Evolutionary conservation across 1,140 invertebrate species (phyloP).

Genomic region (Bombyx mandarina): DNA sequence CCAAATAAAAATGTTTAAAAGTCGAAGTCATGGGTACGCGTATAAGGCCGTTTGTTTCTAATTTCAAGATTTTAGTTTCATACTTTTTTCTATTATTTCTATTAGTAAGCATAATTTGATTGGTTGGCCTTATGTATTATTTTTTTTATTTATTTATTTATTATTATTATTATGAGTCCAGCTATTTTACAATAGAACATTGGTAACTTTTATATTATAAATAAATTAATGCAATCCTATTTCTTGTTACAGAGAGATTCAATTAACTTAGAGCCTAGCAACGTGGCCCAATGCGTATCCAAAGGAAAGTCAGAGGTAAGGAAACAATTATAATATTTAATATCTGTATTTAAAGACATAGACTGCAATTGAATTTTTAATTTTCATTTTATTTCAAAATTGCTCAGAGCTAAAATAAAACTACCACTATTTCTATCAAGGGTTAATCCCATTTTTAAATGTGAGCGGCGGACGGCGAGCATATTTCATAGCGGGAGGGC

Average conservation of each 20-base stretch:
- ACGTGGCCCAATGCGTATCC: constrained; percentile 83
- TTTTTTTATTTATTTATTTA: no score
- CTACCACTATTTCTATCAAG: constrained; percentile 67
- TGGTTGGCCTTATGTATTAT: no score
- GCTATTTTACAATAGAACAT: background rate
- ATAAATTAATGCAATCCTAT: constrained; percentile 5
- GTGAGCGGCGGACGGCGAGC: constrained; percentile 55
- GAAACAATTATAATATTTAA: background rate
- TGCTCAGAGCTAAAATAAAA: constrained; percentile 25
- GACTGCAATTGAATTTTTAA: constrained; percentile 35
- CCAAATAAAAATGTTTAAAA: no score
- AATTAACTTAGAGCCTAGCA: constrained; percentile 81
- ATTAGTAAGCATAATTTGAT: no score
- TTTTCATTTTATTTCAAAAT: constrained; percentile 37
- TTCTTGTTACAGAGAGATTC: constrained; percentile 79
- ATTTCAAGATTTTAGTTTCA: no score
- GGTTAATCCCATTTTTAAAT: constrained; percentile 69
- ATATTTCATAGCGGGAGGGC: constrained; percentile 67
- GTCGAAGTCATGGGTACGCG: no score
- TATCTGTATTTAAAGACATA: constrained; percentile 4
- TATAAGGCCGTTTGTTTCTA: no score
- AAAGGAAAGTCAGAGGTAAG: constrained; percentile 89
- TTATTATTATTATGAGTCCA: no score
- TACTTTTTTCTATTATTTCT: no score
- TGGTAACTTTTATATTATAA: constrained; percentile 1